These are phyloP conservation scores for Malurus elegans DNA, from an alignment of 2,113 vertebrate genomes.

Conservation along the genomic window DNA sequence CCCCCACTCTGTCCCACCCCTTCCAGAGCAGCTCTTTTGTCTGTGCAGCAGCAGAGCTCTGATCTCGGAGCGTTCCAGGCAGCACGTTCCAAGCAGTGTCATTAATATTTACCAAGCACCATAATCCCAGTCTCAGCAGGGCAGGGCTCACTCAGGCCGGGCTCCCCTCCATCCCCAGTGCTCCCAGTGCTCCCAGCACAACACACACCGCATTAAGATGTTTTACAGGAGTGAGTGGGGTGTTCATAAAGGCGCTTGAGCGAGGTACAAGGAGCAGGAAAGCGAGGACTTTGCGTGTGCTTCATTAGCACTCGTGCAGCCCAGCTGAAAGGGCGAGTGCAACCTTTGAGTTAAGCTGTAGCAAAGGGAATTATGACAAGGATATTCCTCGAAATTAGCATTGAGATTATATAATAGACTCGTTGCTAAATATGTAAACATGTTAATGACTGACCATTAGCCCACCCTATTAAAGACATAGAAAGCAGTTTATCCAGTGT, in stretches of 20 bases:
- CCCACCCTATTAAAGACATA: not conserved
- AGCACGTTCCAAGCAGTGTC: not conserved
- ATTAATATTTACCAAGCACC: not conserved
- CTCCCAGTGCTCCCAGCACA: not conserved
- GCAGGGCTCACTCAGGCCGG: not conserved
- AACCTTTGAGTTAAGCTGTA: not conserved
- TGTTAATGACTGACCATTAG: not conserved
- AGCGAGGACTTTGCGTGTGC: not conserved
- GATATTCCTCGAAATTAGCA: not conserved
- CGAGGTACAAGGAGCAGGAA: not conserved
- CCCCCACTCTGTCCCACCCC: rapidly evolving
- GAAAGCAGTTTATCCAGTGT: not conserved
- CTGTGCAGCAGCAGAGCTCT: not conserved
- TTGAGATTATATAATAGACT: not conserved
- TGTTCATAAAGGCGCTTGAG: not conserved
- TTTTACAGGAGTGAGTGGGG: not conserved
- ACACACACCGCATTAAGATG: not conserved
- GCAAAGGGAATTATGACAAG: slow-evolving; percentile 12
- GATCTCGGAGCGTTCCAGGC: not conserved
- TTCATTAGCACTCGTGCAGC: not conserved
- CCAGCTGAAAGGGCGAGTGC: not conserved
- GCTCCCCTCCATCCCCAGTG: not conserved
- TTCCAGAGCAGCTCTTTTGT: not conserved
- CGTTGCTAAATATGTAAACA: slow-evolving; percentile 22
- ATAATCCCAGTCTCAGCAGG: not conserved